Evolutionary conservation across 2,888 invertebrate genomes (phyloP).

Genomic region (Coenonympha glycerion): DNA sequence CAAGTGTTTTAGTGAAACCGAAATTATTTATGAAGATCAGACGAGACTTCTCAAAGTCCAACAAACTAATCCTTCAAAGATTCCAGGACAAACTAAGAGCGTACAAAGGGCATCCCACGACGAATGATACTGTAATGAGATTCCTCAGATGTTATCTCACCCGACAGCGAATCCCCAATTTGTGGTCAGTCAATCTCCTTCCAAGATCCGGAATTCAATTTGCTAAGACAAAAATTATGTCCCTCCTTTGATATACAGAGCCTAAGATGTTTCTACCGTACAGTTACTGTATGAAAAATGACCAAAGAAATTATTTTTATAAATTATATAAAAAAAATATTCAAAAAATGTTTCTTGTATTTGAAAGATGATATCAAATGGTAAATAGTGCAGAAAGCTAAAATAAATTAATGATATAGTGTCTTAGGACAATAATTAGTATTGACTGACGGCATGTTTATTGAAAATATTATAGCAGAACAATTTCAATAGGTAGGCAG

Average conservation of each 20-base stretch:
- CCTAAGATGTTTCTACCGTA: not conserved
- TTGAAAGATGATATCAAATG: no score
- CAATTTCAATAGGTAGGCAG: no score
- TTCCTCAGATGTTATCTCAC: constrained; percentile 68
- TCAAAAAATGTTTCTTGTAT: no score
- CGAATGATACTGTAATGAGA: constrained; percentile 67
- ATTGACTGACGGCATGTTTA: no score
- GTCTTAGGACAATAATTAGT: no score
- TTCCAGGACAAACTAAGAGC: constrained; percentile 50
- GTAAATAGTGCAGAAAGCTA: no score
- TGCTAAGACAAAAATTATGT: constrained; percentile 66
- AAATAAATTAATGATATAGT: no score
- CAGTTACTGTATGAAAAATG: not conserved
- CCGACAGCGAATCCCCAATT: constrained; percentile 72
- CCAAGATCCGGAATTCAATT: constrained; percentile 55
- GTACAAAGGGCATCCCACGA: constrained; percentile 49
- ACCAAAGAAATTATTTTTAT: no score
- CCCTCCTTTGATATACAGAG: constrained; percentile 27
- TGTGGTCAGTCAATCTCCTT: constrained; percentile 70
- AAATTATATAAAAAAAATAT: no score
- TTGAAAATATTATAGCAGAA: no score
- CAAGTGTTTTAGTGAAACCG: constrained; percentile 5
- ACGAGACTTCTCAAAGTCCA: constrained; percentile 17
- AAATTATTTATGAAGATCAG: constrained; percentile 22
- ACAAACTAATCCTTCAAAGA: constrained; percentile 49